These are phyloP conservation scores for Drosophila neonasuta DNA, from an alignment of 2,888 invertebrate species.

Conservation along the genomic window DNA sequence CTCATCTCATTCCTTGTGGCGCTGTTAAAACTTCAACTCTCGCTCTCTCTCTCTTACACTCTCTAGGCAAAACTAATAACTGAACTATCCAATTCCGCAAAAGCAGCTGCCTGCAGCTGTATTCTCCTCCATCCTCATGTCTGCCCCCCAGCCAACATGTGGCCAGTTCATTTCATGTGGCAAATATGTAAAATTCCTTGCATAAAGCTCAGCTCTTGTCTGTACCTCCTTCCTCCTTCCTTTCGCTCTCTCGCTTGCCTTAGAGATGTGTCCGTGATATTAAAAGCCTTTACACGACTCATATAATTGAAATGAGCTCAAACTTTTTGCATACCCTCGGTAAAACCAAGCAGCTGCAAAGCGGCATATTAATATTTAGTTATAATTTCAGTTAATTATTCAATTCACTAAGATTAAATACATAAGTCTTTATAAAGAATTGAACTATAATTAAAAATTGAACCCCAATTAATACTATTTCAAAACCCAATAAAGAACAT, in stretches of 20 bases:
- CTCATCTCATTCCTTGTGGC: not conserved
- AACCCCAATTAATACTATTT: too few relatives aligned
- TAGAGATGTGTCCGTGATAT: conserved; percentile 16
- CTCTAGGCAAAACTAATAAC: conserved; percentile 43
- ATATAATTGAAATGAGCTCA: conserved; percentile 11
- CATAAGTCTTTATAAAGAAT: too few relatives aligned
- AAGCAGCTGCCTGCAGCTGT: conserved; percentile 20
- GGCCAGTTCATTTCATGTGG: conserved; percentile 16
- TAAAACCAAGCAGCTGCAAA: not conserved
- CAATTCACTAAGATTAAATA: not conserved
- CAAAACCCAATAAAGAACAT: too few relatives aligned
- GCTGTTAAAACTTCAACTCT: conserved; percentile 25
- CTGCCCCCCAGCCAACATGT: not conserved
- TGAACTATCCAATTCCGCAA: conserved; percentile 30
- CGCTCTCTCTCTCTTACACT: too few relatives aligned
- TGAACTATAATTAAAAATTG: too few relatives aligned
- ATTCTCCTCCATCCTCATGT: not conserved
- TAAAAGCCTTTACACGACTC: conserved; percentile 14
- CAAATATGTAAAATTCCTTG: conserved; percentile 19
- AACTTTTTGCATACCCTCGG: not conserved
- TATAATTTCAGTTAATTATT: not conserved
- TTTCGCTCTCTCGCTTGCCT: not conserved
- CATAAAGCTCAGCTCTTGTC: not conserved
- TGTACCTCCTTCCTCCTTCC: not conserved
- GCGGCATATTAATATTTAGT: not conserved